These are phyloP conservation scores for Prionailurus viverrinus DNA, from an alignment of 2,113 vertebrate species.

Conservation along the genomic window DNA sequence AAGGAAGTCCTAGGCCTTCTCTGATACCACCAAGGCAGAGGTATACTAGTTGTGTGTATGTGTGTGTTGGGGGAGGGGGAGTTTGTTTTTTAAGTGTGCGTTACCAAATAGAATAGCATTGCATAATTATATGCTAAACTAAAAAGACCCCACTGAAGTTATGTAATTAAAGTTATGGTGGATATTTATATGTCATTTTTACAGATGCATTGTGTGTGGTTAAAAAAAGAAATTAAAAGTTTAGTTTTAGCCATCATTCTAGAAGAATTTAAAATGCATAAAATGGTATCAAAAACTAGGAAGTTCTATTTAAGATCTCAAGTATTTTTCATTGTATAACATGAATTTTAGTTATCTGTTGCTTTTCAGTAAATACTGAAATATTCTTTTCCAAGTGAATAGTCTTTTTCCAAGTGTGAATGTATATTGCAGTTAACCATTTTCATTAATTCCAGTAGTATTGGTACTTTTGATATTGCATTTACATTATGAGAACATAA, in stretches of 20 bases:
- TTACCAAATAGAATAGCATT: slow-evolving; percentile 42
- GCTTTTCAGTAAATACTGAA: slow-evolving; percentile 58
- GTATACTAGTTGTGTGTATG: neutral
- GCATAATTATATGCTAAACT: neutral
- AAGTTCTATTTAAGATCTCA: neutral
- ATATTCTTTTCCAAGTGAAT: too few species aligned
- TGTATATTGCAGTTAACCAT: neutral
- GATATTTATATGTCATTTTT: neutral
- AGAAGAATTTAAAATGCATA: slow-evolving; percentile 16
- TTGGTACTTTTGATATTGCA: neutral
- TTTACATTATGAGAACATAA: neutral
- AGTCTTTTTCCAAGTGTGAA: slow-evolving; percentile 28
- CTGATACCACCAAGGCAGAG: neutral
- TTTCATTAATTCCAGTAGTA: neutral
- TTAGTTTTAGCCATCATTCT: neutral
- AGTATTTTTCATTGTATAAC: neutral
- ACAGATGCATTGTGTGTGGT: neutral
- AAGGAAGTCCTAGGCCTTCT: neutral
- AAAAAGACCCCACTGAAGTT: neutral
- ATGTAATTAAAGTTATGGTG: slow-evolving; percentile 18
- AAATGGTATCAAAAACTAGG: neutral
- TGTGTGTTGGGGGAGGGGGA: neutral
- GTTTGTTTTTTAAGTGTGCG: neutral
- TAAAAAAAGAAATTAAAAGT: slow-evolving; percentile 66
- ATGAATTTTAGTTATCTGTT: neutral